Base-by-base conservation (phyloP, 1,140 invertebrate species). In the Bombus soroeensis region DNA sequence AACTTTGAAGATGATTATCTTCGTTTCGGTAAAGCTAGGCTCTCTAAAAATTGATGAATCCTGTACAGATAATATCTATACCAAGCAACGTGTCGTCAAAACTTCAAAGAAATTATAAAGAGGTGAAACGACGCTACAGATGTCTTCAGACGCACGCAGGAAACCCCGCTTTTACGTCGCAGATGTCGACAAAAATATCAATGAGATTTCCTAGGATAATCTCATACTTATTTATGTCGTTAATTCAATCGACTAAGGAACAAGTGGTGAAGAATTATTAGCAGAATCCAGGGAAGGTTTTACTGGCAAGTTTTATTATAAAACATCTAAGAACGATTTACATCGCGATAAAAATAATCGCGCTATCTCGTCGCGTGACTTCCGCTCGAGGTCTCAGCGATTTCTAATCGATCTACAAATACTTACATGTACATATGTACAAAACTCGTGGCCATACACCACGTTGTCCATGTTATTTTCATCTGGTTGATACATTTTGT, bases 271-370 rank as follows among this genome's bases (percentile, higher is more conserved):
- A 34, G 47, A 66, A 68, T 10, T 64, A 32, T 39, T 2, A 0
- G 8, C 8, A 6, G 3, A 28, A 34, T 37, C 25, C 22, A 28
- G 32, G n/a, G n/a, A 34, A 53, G 47, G 59, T n/a, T 62, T 62
- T 74, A 12, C 13, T 47, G 6, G 59, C 47, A 13, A 15, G 2
- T 78, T 78, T 84, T 57, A 78, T 70, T 77, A 77, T 8, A 57
- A 77, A 77, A 41, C 22, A 41, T 8, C 4, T 41, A 25, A 22
- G 41, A 47, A 59, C 6, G 15, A 34, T 28, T 37, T 22, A 76
- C 59, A 53, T 18, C 22, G 74, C 53, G 47, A 66, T 25, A 39
- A 83, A 83, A 77, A 68, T 53, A 47, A 8, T 81, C 1, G n/a
- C 37, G 34, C 9, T 39, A 57, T 22, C 47, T 72, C 22, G 9